phyloP scores from a whole-genome alignment of 2,797 vertebrate genomes.

The Hyperoplus lanceolatus region DNA sequence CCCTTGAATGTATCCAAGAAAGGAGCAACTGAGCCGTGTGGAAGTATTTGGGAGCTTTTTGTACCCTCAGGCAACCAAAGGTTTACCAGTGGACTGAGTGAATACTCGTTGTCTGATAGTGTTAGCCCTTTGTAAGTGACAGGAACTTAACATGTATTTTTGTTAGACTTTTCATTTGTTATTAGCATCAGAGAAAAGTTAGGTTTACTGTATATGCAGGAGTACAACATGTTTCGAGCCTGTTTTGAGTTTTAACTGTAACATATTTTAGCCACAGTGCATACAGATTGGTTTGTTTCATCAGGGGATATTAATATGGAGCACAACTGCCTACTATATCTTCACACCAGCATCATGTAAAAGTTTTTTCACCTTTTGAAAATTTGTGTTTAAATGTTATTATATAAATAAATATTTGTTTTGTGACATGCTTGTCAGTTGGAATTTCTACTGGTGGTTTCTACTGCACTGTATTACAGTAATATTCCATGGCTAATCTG shows the following conservation, averaged over 20 bases:
- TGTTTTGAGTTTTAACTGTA: neutral
- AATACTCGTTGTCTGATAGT: neutral
- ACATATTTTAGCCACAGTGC: neutral
- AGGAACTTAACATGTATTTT: neutral
- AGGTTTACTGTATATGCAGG: neutral
- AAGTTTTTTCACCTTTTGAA: neutral
- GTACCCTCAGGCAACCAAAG: neutral
- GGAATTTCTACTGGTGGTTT: neutral
- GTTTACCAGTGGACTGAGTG: constrained; percentile 1
- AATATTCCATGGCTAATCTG: neutral
- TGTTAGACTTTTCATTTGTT: neutral
- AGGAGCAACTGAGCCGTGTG: neutral
- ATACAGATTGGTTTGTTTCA: neutral
- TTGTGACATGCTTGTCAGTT: neutral
- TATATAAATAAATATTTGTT: neutral
- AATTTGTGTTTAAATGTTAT: neutral
- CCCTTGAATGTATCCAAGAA: neutral
- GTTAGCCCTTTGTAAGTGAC: neutral
- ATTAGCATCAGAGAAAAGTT: neutral
- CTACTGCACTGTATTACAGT: neutral
- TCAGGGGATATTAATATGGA: neutral
- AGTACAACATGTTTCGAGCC: neutral
- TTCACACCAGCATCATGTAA: constrained; percentile 2
- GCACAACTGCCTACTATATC: neutral
- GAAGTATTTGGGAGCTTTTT: neutral